These are phyloP conservation scores for Ypsolopha scabrella DNA, from an alignment of 2,888 invertebrate species.

Conservation along the genomic window DNA sequence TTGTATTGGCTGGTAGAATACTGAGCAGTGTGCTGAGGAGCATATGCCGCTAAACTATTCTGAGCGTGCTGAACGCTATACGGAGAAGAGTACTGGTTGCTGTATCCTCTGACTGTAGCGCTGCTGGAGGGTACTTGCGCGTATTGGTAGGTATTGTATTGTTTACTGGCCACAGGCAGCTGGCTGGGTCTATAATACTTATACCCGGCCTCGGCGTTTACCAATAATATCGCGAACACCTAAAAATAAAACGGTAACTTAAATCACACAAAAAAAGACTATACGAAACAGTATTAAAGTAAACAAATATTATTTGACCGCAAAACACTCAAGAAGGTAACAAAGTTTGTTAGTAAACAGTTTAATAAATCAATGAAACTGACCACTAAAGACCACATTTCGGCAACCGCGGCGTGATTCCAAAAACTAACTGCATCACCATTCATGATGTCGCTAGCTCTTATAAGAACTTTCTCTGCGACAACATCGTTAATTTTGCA, in stretches of 20 bases:
- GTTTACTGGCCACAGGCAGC: neutral
- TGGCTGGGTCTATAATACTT: neutral
- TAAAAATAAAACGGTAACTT: neutral
- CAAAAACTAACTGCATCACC: constrained; percentile 19
- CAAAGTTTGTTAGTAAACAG: neutral
- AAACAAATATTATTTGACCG: no score
- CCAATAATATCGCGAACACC: neutral
- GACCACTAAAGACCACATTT: constrained; percentile 16
- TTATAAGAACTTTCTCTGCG: constrained; percentile 45
- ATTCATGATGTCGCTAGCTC: constrained; percentile 20
- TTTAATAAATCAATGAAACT: neutral
- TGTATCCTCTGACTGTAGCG: neutral
- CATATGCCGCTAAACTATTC: no score
- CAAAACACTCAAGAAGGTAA: no score
- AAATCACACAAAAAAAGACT: neutral
- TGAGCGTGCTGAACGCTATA: neutral
- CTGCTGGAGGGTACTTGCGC: neutral
- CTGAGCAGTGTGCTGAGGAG: neutral
- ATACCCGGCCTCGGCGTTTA: neutral
- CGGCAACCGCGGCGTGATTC: constrained; percentile 3
- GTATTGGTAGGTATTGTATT: neutral
- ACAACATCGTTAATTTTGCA: constrained; percentile 32
- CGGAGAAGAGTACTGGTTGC: neutral
- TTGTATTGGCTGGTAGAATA: no score
- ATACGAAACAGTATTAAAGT: neutral